Evolutionary conservation across 2,888 invertebrate species (phyloP).

Genomic region (Dromius quadrimaculatus): DNA sequence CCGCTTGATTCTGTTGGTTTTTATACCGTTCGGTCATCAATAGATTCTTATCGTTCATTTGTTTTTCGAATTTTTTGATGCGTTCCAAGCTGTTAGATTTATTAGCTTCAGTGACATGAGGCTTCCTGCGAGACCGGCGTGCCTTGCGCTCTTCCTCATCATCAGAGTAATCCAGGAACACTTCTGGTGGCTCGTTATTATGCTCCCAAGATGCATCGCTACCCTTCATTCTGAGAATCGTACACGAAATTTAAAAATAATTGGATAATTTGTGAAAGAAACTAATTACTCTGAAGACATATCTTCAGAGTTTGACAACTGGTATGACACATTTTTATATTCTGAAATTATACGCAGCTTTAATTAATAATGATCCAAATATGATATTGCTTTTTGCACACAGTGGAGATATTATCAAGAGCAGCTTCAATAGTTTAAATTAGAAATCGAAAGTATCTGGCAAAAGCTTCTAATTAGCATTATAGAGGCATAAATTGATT

Average conservation of each 20-base stretch:
- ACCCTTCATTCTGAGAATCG: conserved; percentile 77
- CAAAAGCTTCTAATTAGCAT: too few relatives aligned
- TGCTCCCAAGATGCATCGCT: conserved; percentile 91
- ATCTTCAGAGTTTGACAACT: too few relatives aligned
- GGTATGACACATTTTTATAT: too few relatives aligned
- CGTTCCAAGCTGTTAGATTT: conserved; percentile 60
- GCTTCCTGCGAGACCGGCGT: conserved; percentile 65
- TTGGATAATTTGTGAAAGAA: too few relatives aligned
- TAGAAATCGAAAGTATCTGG: too few relatives aligned
- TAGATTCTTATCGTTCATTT: conserved; percentile 65
- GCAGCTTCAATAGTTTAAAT: too few relatives aligned
- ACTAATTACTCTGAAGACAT: too few relatives aligned
- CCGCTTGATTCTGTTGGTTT: conserved; percentile 28
- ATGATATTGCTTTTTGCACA: too few relatives aligned
- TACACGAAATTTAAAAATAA: conserved; percentile 1
- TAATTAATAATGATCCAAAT: too few relatives aligned
- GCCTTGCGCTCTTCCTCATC: conserved; percentile 82
- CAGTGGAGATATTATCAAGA: too few relatives aligned
- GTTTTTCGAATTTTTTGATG: conserved; percentile 62
- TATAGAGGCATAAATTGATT: too few relatives aligned
- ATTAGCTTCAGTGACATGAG: conserved; percentile 58
- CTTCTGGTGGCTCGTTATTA: conserved; percentile 82
- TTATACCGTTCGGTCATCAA: conserved; percentile 63
- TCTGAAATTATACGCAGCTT: too few relatives aligned
- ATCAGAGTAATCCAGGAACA: conserved; percentile 85